Evolutionary conservation across 92 coral and sea anemone species (phyloP), one percentile per base, ranked within the genome.

Genomic region (Epizoanthus ramosus): DNA sequence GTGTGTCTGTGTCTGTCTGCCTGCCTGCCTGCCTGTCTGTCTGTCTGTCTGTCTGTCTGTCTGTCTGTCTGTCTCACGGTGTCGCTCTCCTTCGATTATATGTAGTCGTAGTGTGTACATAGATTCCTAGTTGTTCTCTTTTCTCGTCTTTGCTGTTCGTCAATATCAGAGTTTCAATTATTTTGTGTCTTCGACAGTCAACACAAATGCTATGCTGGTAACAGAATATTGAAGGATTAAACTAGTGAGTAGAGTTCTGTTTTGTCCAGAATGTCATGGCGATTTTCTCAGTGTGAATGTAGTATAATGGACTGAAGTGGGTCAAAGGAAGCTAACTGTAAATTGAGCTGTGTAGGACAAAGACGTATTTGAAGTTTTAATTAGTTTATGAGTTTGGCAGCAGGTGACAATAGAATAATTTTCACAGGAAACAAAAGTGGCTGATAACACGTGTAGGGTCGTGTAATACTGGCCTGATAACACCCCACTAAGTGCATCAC

Each of bases 301-400:
- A 15, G 10, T 16, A 50, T 4, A 74, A 53, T 16, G 12, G 64
- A 24, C 33, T 50, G n/a, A 21, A 77, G 54, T 56, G 71, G 15
- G 18, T 22, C 52, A 57, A 22, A 9, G 69, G 82, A 37, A 41
- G 68, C 57, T 77, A 77, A 77, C 59, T 57, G 69, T 63, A 61
- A 61, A 41, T 56, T 61, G 19, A 16, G 6, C 45, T 60, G 81
- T 75, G 41, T 60, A 16, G 17, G 9, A 76, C 70, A 60, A 76
- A 60, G 56, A 37, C 69, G 22, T 69, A 15, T 76, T 60, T 77
- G 39, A 77, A 61, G 47, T 39, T 77, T 39, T 77, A 39, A 77
- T 77, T 77, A 39, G 71, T 63, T 59, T 77, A 14, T 57, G 47
- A 77, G 68, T 41, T 61, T 57, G 56, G 9, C 82, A 37, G 82